A percentile compares a stretch with the other conserved stretches of the same genome.
Evolutionary conservation across 2,888 invertebrate genomes (phyloP).

Genomic region (Pterobdella sp.): DNA sequence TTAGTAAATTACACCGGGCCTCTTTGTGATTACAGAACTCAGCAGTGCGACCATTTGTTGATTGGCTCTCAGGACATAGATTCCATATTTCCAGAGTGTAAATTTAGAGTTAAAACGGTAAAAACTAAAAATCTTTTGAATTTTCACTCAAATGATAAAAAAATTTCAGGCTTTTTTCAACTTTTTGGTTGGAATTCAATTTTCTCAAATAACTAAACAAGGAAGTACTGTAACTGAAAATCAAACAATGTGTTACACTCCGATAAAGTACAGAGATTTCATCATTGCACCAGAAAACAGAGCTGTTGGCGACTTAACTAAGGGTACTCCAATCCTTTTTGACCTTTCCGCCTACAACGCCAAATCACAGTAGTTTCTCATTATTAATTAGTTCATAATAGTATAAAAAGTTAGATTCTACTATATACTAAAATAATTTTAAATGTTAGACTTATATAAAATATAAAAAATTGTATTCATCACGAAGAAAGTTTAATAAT

Average conservation of each 20-base stretch:
- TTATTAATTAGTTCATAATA: no score
- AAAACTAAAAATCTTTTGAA: not conserved
- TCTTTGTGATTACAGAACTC: constrained; percentile 21
- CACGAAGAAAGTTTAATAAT: not conserved
- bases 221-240: not conserved
- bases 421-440: no score
- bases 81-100: constrained; percentile 16
- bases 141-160: not conserved
- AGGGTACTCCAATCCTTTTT: not conserved
- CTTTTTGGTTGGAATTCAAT: not conserved
- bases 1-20: not conserved
- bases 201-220: not conserved
- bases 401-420: no score
- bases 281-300: not conserved
- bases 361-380: no score
- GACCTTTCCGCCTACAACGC: constrained; percentile 14
- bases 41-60: constrained; percentile 15
- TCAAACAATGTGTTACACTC: constrained; percentile 2
- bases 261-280: not conserved
- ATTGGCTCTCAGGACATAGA: constrained; percentile 10
- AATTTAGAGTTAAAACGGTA: constrained; percentile 5
- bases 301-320: not conserved
- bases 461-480: not conserved
- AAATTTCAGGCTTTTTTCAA: not conserved
- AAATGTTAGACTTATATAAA: no score